Evolutionary conservation across 2,888 invertebrate species (phyloP).

Genomic region (Actias luna): DNA sequence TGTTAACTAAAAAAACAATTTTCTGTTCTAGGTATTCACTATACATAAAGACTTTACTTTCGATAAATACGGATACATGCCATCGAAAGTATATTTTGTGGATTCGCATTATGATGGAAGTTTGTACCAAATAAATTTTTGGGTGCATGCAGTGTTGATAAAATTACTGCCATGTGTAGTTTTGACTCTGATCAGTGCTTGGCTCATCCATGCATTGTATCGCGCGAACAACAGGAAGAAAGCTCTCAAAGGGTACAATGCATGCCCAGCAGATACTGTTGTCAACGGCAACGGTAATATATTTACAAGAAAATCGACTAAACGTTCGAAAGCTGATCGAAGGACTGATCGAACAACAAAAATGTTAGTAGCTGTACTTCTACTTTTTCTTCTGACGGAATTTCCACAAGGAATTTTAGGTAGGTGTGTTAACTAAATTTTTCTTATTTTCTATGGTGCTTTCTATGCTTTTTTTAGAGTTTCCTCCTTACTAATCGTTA

Average conservation of each 20-base stretch:
- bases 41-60: conserved; percentile 58
- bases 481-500: too few relatives aligned
- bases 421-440: conserved; percentile 37
- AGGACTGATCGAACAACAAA: conserved; percentile 90
- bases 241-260: conserved; percentile 75
- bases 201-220: conserved; percentile 87
- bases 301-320: conserved; percentile 65
- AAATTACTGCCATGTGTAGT: conserved; percentile 91
- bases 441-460: too few relatives aligned
- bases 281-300: conserved; percentile 65
- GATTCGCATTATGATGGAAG: conserved; percentile 82
- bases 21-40: conserved; percentile 66
- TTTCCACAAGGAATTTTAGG: conserved; percentile 92
- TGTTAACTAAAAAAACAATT: neutral
- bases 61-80: conserved; percentile 56
- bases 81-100: conserved; percentile 69
- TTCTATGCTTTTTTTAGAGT: too few relatives aligned
- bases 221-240: conserved; percentile 86
- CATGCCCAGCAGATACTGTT: conserved; percentile 62
- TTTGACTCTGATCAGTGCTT: conserved; percentile 87
- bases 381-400: conserved; percentile 94
- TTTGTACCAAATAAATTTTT: conserved; percentile 87
- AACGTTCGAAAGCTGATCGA: conserved; percentile 67
- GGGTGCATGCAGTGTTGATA: conserved; percentile 90
- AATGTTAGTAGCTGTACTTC: conserved; percentile 93